Conservation (phyloP, 2,888 invertebrate species). For the Smittia aterrima region DNA sequence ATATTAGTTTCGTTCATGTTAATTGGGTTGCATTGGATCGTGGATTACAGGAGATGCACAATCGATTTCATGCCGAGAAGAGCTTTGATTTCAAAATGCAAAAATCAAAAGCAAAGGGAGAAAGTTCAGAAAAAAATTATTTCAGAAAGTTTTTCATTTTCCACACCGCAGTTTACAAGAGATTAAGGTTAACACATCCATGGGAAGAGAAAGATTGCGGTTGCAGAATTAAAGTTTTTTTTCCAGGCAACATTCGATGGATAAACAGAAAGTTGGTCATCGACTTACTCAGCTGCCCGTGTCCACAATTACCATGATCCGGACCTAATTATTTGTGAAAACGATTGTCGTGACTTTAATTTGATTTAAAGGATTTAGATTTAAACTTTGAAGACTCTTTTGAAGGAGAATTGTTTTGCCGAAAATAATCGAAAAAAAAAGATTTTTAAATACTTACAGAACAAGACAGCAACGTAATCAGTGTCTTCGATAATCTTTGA, state of each 20-base stretch:
- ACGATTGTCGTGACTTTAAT: background rate
- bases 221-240: background rate
- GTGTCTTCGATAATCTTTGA: conserved; percentile 88
- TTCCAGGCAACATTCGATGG: conserved; percentile 27
- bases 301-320: conserved; percentile 55
- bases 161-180: background rate
- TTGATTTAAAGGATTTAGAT: background rate
- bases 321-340: conserved; percentile 49
- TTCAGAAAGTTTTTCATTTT: background rate
- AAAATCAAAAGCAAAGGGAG: background rate
- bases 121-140: too few species aligned
- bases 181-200: background rate
- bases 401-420: background rate
- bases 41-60: background rate
- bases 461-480: conserved; percentile 87
- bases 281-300: conserved; percentile 55
- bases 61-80: background rate
- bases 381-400: background rate
- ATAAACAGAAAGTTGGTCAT: conserved; percentile 43
- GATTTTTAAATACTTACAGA: conserved; percentile 73
- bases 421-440: background rate
- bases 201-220: background rate
- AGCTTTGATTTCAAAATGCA: background rate
- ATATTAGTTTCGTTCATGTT: conserved; percentile 18
- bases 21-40: background rate